phyloP scores from a whole-genome alignment of 1,140 invertebrate species.

The Trichogramma pretiosum region DNA sequence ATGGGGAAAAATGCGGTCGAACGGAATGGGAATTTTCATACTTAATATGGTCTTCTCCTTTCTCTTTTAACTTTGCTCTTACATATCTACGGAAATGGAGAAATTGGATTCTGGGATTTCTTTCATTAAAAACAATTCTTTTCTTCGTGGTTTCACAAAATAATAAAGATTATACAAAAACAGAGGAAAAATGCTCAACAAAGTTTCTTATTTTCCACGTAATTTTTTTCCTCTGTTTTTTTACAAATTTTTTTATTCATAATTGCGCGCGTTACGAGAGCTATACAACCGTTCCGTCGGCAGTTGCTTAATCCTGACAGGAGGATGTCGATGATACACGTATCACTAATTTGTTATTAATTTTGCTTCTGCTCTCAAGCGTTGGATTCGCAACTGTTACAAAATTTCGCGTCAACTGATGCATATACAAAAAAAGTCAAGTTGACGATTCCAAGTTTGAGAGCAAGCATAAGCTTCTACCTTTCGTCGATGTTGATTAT shows the following conservation, averaged over 20 bases:
- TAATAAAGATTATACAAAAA: neutral
- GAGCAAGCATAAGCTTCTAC: too few relatives aligned
- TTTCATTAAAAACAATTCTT: too few relatives aligned
- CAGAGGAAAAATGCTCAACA: neutral
- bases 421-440: neutral
- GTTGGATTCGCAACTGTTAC: too few relatives aligned
- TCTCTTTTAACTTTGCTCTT: too few relatives aligned
- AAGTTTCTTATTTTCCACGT: neutral
- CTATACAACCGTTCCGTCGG: conserved; percentile 25
- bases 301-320: conserved; percentile 25
- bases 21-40: conserved; percentile 14
- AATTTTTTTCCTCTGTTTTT: conserved; percentile 1
- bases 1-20: conserved; percentile 16
- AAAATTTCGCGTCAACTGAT: neutral
- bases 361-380: neutral
- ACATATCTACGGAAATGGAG: too few relatives aligned
- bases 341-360: too few relatives aligned
- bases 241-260: conserved; percentile 3
- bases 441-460: neutral
- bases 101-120: too few relatives aligned
- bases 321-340: conserved; percentile 13
- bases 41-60: conserved; percentile 8
- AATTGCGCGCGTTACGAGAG: conserved; percentile 17
- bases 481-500: too few relatives aligned
- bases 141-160: too few relatives aligned